These are phyloP conservation scores for Pseudochaenichthys georgianus DNA, from an alignment of 2,797 vertebrate species.

Conservation along the genomic window DNA sequence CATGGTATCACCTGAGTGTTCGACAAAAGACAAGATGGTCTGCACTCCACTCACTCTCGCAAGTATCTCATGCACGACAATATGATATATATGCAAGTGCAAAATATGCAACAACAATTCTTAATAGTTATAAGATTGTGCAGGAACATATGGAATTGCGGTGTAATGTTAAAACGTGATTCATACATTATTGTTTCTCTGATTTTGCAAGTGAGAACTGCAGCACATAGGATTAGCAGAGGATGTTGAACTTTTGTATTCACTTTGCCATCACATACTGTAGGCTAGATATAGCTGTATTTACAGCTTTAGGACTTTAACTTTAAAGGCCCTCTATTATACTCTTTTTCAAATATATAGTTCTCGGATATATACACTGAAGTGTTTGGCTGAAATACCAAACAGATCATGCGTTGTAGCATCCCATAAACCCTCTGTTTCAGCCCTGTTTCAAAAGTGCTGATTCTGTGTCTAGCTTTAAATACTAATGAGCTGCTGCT, in stretches of 20 bases:
- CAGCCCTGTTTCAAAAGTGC: too few species aligned
- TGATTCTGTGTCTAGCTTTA: too few species aligned
- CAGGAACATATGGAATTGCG: neutral
- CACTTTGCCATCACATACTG: neutral
- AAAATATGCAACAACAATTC: neutral
- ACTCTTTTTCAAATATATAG: too few species aligned
- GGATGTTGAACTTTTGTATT: neutral
- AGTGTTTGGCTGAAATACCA: too few species aligned
- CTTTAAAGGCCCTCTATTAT: too few species aligned
- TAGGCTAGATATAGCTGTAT: neutral
- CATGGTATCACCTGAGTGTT: conserved; percentile 14
- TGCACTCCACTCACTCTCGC: neutral
- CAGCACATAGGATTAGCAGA: neutral
- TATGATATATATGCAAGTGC: neutral
- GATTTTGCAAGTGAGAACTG: neutral
- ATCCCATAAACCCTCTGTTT: too few species aligned
- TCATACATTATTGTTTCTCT: neutral
- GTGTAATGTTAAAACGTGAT: neutral
- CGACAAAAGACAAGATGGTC: neutral
- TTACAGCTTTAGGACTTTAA: too few species aligned
- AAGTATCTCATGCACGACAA: neutral
- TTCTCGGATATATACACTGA: too few species aligned
- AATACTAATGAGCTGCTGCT: too few species aligned
- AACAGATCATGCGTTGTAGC: too few species aligned
- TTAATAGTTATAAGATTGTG: neutral